These are phyloP conservation scores for Setophaga coronata DNA, from an alignment of 2,113 vertebrate species.

Conservation along the genomic window DNA sequence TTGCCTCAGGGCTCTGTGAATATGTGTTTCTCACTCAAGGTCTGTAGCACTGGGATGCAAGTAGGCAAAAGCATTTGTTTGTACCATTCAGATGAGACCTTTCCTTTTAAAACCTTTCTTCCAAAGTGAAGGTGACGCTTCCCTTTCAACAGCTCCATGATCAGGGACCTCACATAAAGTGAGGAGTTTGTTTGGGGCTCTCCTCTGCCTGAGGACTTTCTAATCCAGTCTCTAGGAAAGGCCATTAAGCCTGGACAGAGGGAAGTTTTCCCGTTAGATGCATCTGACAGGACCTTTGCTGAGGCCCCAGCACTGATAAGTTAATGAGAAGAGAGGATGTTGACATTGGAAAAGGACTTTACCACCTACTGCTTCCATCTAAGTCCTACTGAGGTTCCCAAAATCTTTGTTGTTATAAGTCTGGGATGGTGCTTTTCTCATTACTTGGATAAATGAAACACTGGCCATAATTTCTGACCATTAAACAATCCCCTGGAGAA, in stretches of 20 bases:
- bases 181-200: neutral
- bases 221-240: neutral
- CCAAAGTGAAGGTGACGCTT: neutral
- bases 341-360: neutral
- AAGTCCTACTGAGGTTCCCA: neutral
- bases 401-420: neutral
- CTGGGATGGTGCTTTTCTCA: neutral
- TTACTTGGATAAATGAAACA: neutral
- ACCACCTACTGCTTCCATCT: neutral
- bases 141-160: neutral
- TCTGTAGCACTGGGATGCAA: neutral
- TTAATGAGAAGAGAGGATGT: neutral
- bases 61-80: neutral
- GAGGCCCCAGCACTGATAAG: neutral
- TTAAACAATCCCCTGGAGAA: neutral
- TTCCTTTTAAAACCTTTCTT: neutral
- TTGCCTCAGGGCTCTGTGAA: neutral
- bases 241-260: neutral
- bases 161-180: neutral
- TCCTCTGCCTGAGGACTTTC: neutral
- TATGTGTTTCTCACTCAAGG: neutral
- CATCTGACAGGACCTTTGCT: neutral
- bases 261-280: neutral
- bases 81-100: fast-evolving
- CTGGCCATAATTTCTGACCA: neutral